Conservation (phyloP, 1,140 invertebrate genomes). For the Geopemphigus sp. region DNA sequence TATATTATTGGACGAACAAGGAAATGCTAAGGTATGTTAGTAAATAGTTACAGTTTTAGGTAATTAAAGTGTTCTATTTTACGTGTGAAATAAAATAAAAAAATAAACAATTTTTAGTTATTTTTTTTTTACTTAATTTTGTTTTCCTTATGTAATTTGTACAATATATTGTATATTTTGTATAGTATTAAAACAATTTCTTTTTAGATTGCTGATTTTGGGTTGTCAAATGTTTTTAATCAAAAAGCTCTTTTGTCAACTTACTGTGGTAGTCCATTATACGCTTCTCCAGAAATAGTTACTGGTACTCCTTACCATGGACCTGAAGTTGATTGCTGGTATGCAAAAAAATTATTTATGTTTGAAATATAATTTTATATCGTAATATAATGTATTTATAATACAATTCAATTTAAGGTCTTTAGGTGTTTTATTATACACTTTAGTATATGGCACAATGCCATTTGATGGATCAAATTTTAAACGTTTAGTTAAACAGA, state of each 20-base stretch:
- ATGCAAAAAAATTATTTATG: slow-evolving; percentile 30
- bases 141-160: slow-evolving; percentile 25
- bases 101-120: too few relatives aligned
- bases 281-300: slow-evolving; percentile 98
- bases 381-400: neutral
- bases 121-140: neutral
- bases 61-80: too few relatives aligned
- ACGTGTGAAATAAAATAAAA: too few relatives aligned
- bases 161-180: neutral
- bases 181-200: too few relatives aligned
- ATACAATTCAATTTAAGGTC: slow-evolving; percentile 73
- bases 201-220: slow-evolving; percentile 94
- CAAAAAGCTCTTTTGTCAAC: slow-evolving; percentile 84
- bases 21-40: slow-evolving; percentile 82
- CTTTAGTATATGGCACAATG: slow-evolving; percentile 98
- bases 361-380: neutral
- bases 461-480: slow-evolving; percentile 99
- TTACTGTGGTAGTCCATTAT: slow-evolving; percentile 96
- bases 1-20: slow-evolving; percentile 91
- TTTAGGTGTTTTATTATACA: slow-evolving; percentile 94
- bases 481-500: slow-evolving; percentile 93
- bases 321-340: slow-evolving; percentile 74
- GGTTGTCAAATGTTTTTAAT: slow-evolving; percentile 96
- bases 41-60: neutral
- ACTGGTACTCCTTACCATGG: slow-evolving; percentile 96